These are phyloP conservation scores for Baronia brevicornis DNA, from an alignment of 2,888 invertebrate genomes.

Conservation along the genomic window DNA sequence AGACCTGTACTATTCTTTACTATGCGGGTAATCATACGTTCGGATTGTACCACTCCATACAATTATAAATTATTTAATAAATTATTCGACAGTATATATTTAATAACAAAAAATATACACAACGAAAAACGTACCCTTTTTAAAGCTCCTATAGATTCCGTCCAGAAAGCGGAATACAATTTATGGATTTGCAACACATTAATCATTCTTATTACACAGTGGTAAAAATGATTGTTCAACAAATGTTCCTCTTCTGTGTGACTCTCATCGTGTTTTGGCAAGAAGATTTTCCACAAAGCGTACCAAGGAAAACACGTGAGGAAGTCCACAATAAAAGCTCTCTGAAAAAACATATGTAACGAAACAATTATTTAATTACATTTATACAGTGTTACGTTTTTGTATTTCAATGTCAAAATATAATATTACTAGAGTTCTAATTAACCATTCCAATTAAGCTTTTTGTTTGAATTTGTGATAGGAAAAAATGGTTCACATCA, in stretches of 20 bases:
- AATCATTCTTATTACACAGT: conserved; percentile 53
- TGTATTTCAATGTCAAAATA: neutral
- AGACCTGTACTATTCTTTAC: too few species aligned
- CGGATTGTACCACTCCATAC: too few species aligned
- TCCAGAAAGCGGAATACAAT: conserved; percentile 54
- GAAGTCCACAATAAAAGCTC: conserved; percentile 58
- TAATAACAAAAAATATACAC: conserved; percentile 1
- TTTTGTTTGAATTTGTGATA: too few species aligned
- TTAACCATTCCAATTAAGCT: too few species aligned
- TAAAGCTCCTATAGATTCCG: conserved; percentile 59
- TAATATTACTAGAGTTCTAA: too few species aligned
- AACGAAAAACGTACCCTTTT: conserved; percentile 51
- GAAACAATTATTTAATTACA: too few species aligned
- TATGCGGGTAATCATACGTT: too few species aligned
- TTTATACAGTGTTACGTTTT: too few species aligned
- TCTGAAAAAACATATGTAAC: conserved; percentile 38
- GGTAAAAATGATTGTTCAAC: conserved; percentile 43
- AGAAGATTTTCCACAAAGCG: conserved; percentile 40
- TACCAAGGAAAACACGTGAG: conserved; percentile 69
- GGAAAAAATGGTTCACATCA: too few species aligned
- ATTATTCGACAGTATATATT: too few species aligned
- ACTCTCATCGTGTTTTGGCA: conserved; percentile 49
- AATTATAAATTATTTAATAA: too few species aligned
- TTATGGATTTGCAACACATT: conserved; percentile 64
- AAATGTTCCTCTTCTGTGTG: conserved; percentile 42